Evolutionary conservation across 2,888 invertebrate species (phyloP).

Genomic region (Dasypolia templi): DNA sequence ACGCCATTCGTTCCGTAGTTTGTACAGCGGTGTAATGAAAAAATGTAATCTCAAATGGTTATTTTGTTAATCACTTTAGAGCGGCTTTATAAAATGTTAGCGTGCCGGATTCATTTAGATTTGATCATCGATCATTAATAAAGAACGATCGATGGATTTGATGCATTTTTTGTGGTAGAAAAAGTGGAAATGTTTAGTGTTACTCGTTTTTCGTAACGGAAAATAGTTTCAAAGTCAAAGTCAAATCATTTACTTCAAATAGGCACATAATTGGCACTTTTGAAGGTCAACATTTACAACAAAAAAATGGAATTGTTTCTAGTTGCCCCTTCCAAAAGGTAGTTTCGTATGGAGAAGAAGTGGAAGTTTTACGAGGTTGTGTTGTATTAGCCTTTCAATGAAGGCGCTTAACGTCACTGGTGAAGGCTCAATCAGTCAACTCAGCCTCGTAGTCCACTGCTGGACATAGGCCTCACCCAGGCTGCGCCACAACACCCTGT

Average conservation of each 20-base stretch:
- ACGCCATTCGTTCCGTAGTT: conserved; percentile 36
- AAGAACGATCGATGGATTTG: too few relatives aligned
- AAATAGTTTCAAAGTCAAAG: too few relatives aligned
- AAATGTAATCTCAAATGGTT: conserved; percentile 33
- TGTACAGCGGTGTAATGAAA: conserved; percentile 49
- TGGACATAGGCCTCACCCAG: neutral
- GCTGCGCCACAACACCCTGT: neutral
- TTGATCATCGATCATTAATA: too few relatives aligned
- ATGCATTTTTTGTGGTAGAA: neutral
- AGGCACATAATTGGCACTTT: too few relatives aligned
- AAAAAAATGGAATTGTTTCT: too few relatives aligned
- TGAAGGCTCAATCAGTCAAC: neutral
- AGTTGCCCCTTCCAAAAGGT: too few relatives aligned
- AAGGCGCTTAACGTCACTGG: neutral
- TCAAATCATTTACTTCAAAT: too few relatives aligned
- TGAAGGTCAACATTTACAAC: too few relatives aligned
- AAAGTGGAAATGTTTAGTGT: conserved; percentile 3
- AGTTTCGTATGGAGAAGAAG: too few relatives aligned
- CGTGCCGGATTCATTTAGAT: conserved; percentile 7
- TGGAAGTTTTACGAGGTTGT: neutral
- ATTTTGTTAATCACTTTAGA: conserved; percentile 54
- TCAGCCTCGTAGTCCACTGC: neutral
- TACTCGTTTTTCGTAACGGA: neutral
- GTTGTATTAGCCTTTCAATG: neutral
- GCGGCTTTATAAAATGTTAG: conserved; percentile 24